Conservation (phyloP, 2,113 vertebrate species). For the Hydrochoerus hydrochaeris region DNA sequence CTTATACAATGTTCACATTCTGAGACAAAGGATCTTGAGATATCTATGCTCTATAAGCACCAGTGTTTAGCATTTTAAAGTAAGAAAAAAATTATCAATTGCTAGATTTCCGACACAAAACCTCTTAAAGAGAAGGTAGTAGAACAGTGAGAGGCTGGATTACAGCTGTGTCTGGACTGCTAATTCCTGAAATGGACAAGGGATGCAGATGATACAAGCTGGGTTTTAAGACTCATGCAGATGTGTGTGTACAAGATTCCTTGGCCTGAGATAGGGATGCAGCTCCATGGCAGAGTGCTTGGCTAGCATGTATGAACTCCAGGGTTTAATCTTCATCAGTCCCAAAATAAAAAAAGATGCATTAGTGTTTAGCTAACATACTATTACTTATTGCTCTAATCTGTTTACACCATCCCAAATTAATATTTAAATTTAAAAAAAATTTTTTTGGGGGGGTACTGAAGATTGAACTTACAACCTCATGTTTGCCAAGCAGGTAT, state of each 20-base stretch:
- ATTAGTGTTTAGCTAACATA: not conserved
- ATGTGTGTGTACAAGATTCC: not conserved
- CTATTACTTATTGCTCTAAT: not conserved
- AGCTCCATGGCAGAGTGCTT: not conserved
- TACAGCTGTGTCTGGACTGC: not conserved
- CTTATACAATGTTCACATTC: not conserved
- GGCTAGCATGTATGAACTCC: not conserved
- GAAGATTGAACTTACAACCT: too few species aligned
- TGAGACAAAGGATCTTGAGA: not conserved
- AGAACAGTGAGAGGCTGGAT: not conserved
- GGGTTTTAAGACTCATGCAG: not conserved
- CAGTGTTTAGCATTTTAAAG: conserved; percentile 13
- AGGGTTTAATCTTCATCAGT: not conserved
- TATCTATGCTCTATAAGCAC: not conserved
- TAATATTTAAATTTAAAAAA: not conserved
- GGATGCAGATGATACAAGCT: not conserved
- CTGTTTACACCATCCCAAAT: not conserved
- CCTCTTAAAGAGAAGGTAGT: not conserved
- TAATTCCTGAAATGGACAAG: not conserved
- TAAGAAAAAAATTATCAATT: not conserved
- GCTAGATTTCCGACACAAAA: not conserved
- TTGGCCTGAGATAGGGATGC: not conserved
- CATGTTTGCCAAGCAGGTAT: too few species aligned
- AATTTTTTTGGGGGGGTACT: too few species aligned
- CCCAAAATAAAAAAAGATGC: not conserved